These are phyloP conservation scores for Aethina tumida DNA, from an alignment of 1,140 invertebrate genomes.

Conservation along the genomic window DNA sequence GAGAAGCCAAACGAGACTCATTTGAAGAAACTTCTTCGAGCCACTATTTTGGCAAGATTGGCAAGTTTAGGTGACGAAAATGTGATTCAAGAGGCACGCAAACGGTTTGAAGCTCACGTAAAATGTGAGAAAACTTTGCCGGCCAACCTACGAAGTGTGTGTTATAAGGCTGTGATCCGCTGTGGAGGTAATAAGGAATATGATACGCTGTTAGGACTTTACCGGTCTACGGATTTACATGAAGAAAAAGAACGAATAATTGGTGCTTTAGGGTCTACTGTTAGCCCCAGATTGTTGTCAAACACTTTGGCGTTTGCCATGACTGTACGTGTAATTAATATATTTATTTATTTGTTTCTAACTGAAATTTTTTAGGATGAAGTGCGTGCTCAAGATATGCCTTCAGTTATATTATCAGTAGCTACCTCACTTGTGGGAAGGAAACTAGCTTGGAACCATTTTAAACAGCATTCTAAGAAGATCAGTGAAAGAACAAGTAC, in stretches of 20 bases:
- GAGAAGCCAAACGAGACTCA: conserved; percentile 64
- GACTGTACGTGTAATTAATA: conserved; percentile 50
- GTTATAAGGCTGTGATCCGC: conserved; percentile 75
- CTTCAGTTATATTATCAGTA: conserved; percentile 80
- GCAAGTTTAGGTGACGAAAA: conserved; percentile 68
- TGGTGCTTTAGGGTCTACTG: conserved; percentile 65
- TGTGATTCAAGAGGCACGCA: conserved; percentile 65
- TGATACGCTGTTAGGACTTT: conserved; percentile 71
- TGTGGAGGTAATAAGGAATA: conserved; percentile 61
- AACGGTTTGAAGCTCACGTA: conserved; percentile 61
- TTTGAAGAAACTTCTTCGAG: conserved; percentile 72
- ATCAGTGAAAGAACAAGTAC: conserved; percentile 71
- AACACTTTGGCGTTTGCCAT: conserved; percentile 83
- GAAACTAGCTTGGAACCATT: conserved; percentile 81
- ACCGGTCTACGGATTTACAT: conserved; percentile 74
- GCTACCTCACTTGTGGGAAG: conserved; percentile 66
- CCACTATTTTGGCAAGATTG: conserved; percentile 73
- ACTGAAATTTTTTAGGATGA: conserved; percentile 69
- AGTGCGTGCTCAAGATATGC: conserved; percentile 82
- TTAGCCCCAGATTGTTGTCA: conserved; percentile 56
- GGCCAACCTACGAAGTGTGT: conserved; percentile 80
- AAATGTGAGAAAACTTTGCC: conserved; percentile 50
- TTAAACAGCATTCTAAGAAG: conserved; percentile 72
- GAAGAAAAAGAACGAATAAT: conserved; percentile 90
- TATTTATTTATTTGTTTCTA: conserved; percentile 1